A percentile compares a stretch with the other conserved stretches of the same genome.
These are phyloP conservation scores for Epinephelus coioides DNA, from an alignment of 2,797 vertebrate genomes.

Conservation along the genomic window DNA sequence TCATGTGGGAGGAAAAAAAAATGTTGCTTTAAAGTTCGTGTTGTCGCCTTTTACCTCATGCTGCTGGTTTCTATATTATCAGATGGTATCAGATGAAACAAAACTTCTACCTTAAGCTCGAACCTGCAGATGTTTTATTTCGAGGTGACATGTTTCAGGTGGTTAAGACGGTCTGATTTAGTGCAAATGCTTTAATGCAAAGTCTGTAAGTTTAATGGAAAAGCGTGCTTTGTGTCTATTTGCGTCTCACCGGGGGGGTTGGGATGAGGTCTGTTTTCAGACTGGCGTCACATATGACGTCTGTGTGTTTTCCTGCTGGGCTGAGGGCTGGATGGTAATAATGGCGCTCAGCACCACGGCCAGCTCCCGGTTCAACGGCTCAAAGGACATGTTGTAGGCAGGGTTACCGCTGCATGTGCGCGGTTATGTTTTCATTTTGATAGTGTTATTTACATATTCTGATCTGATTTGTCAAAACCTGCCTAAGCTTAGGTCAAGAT, in stretches of 20 bases:
- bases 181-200: slow-evolving; percentile 4
- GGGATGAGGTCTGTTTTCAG: slow-evolving; percentile 62
- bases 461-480: neutral
- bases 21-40: slow-evolving; percentile 11
- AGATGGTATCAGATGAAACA: neutral
- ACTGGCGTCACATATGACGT: slow-evolving; percentile 80
- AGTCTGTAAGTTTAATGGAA: slow-evolving; percentile 25
- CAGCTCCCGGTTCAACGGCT: slow-evolving; percentile 59
- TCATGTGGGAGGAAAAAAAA: neutral
- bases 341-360: slow-evolving; percentile 83
- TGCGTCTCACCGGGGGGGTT: slow-evolving; percentile 40
- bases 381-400: neutral
- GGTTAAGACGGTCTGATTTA: neutral
- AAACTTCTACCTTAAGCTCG: slow-evolving; percentile 29
- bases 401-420: too few relatives aligned
- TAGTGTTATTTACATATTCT: rapidly evolving
- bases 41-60: neutral
- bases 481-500: neutral
- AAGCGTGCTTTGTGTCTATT: slow-evolving; percentile 40
- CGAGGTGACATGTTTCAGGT: neutral
- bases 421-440: neutral
- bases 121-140: neutral
- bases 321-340: slow-evolving; percentile 42
- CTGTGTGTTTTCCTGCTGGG: slow-evolving; percentile 64
- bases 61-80: rapidly evolving